Conservation (phyloP, 2,113 vertebrate species). For the Tursiops truncatus region DNA sequence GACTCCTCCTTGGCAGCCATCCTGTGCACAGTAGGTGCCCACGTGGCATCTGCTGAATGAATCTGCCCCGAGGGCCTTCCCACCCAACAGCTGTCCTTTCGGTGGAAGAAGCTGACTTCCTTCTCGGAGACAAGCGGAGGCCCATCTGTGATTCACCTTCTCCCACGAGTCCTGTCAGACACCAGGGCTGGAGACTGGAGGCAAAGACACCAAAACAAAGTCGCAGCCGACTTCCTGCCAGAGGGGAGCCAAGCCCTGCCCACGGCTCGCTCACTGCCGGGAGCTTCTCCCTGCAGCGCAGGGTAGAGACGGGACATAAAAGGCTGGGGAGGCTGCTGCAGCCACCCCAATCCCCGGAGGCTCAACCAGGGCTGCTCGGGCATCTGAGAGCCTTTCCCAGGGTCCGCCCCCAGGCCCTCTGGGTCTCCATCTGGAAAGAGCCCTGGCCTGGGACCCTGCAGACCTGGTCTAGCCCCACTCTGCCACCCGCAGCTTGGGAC, state of each 20-base stretch:
- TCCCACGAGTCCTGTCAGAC: not conserved
- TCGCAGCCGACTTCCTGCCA: not conserved
- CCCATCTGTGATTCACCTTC: conserved; percentile 15
- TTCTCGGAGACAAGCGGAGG: not conserved
- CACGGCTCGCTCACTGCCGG: rapidly evolving
- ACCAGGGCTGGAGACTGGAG: not conserved
- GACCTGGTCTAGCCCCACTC: not conserved
- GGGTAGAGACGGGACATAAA: rapidly evolving
- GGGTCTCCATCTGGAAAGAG: not conserved
- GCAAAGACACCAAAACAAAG: not conserved
- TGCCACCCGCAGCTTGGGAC: rapidly evolving
- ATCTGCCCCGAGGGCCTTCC: not conserved
- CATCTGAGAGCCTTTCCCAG: not conserved
- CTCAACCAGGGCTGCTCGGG: not conserved
- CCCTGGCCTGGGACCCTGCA: not conserved
- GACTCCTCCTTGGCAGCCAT: not conserved
- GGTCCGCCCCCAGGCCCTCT: no score
- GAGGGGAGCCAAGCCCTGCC: not conserved
- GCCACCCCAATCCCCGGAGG: not conserved
- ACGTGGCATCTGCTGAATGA: not conserved
- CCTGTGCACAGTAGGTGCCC: not conserved
- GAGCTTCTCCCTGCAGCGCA: not conserved
- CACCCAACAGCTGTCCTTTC: not conserved
- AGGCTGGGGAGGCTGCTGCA: not conserved
- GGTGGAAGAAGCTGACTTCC: not conserved